These are phyloP conservation scores for Phataginus tricuspis DNA, from an alignment of 2,797 vertebrate species.

Conservation along the genomic window DNA sequence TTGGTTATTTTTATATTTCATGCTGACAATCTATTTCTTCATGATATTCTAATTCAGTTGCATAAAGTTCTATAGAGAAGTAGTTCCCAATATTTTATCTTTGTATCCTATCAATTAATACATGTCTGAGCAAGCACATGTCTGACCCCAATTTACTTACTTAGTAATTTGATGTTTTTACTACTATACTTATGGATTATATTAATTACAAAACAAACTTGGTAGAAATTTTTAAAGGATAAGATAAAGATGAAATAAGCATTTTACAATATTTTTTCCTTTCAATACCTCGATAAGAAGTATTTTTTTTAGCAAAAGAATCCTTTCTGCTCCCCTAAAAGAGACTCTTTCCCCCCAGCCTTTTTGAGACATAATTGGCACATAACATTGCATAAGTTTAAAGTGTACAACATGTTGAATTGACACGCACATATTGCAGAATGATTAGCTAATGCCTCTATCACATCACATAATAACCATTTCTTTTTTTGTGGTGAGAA, in stretches of 20 bases:
- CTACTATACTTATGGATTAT: not conserved
- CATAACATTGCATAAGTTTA: not conserved
- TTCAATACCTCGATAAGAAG: not conserved
- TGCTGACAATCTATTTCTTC: constrained; percentile 66
- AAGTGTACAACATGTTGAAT: not conserved
- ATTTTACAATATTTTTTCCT: not conserved
- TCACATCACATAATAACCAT: not conserved
- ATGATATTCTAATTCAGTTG: constrained; percentile 37
- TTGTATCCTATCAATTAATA: not conserved
- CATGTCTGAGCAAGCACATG: not conserved
- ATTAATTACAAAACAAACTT: not conserved
- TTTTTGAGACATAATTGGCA: not conserved
- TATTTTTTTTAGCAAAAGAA: not conserved
- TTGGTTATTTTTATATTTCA: constrained; percentile 73
- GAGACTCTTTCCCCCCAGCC: not conserved
- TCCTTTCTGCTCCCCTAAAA: not conserved
- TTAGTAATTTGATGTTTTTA: not conserved
- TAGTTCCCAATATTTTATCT: not conserved
- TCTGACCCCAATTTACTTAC: not conserved
- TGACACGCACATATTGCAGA: not conserved
- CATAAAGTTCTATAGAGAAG: constrained; percentile 27
- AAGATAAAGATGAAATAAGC: not conserved
- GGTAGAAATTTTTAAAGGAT: not conserved
- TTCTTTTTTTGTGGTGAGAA: not conserved
- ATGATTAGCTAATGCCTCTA: not conserved